Evolutionary conservation across 2,113 vertebrate species (phyloP), one percentile per base, ranked within the genome.

Genomic region (Zosterops pallidus): DNA sequence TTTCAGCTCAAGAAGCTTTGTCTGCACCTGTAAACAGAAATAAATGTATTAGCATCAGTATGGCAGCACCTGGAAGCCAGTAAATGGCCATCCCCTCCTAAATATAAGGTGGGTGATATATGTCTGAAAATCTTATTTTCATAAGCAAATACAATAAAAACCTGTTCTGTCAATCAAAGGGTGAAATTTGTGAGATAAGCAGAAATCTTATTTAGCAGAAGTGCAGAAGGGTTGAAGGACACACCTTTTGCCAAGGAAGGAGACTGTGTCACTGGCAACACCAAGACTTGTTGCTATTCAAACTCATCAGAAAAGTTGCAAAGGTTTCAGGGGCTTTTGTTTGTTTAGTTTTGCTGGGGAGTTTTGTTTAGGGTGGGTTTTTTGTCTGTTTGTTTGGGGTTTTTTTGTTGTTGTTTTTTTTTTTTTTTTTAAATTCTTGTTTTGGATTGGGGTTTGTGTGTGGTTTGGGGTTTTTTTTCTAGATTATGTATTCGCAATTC

Each of bases 1-100:
- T 96, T 98, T 98, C 37, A 99, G 98, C 79, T 99, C 98, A 60
- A 98, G 97, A 64, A 99, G 96, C 95, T 98, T 99, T 95, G 98
- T 98, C 85, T 99, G 98, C 84, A 99, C 98, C 99, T 99, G 92
- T 83, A 81, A 96, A 95, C 6, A 97, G 59, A 96, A 97, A 96
- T 44, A 6, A 83, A 95, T 21, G 62, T 19, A 72, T 21, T 70
- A 50, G 55, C 14, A 60, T 71, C 46, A 71, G 68, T 24, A 52
- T 5, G 46, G 74, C 55, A 86, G 70, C 11, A 76, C 21, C 47
- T 3, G 55, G 77, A 39, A 83, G 22, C 31, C 23, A 68, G 18
- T 14, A 42, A 25, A 64, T 37, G 33, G 47, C 29, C 33, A 63
- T 9, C 5, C 11, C 28, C 12, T 79, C 68, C 46, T 24, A 78